A percentile compares a stretch with the other conserved stretches of the same genome.
Evolutionary conservation across 1,140 invertebrate species (phyloP).

Genomic region (Neoseiulus cucumeris): DNA sequence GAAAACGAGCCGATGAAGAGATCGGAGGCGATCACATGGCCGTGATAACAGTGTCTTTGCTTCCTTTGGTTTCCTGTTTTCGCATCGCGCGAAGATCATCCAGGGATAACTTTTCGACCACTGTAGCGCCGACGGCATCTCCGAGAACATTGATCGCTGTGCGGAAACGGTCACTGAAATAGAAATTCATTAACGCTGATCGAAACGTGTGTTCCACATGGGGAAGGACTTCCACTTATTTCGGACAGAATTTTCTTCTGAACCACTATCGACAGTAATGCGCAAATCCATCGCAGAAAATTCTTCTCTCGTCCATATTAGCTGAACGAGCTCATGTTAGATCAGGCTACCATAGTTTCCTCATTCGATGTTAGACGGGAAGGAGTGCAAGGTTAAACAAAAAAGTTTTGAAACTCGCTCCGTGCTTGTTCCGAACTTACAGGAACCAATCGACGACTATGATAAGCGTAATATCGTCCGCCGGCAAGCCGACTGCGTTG

Average conservation of each 20-base stretch:
- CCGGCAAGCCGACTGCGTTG: conserved; percentile 40
- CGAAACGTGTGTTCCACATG: no score
- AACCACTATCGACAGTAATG: no score
- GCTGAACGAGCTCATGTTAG: no score
- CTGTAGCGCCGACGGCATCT: conserved; percentile 4
- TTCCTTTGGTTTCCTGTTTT: neutral
- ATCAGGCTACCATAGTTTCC: no score
- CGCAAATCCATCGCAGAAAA: no score
- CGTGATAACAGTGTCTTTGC: conserved; percentile 8
- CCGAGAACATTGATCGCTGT: conserved; percentile 34
- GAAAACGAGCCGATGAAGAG: no score
- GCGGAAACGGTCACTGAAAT: conserved; percentile 33
- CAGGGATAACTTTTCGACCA: conserved; percentile 3
- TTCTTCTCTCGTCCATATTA: no score
- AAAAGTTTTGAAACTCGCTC: neutral
- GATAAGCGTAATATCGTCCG: conserved; percentile 40
- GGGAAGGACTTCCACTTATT: no score
- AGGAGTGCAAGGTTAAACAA: no score
- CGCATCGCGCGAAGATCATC: conserved; percentile 6
- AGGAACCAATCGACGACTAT: conserved; percentile 45
- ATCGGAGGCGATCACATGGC: neutral
- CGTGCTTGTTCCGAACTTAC: conserved; percentile 25
- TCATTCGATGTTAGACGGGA: no score
- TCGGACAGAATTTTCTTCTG: no score
- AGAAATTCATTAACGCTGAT: no score